Base-by-base conservation (phyloP, 1,140 invertebrate genomes). In the Musca vetustissima region DNA sequence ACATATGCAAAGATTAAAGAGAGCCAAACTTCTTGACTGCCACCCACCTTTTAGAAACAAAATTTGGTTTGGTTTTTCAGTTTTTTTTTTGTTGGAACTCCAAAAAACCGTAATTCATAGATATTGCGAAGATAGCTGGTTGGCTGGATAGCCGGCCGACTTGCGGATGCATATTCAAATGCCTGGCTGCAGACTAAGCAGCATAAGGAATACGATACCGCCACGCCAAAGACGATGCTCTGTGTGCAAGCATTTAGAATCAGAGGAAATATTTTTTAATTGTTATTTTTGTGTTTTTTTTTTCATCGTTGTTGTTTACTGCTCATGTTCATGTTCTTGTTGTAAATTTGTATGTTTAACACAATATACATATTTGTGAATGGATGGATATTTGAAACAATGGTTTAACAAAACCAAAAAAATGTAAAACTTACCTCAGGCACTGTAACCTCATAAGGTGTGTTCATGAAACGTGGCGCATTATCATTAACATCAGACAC, bases 401-500 rank as follows among this genome's bases (percentile, higher is more conserved):
- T 43, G 13, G 36, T 11, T 43, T 43, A 52, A 52, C 48, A 32
- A 32, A 43, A 11, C 6, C 11, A 43, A 43, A 7, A 43, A 43
- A 6, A 43, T 32, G 28, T 70, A 50, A 28, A 52, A 61, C 76
- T 80, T 86, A 95, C 93, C 89, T 96, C 93, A n/a, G 93, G 90
- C 65, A 95, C 90, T 53, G 87, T 91, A 32, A 92, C 89, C 81
- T 92, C 89, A 77, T 95, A 96, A 19, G 92, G 91, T 47, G 89
- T 89, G 73, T 91, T 90, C 73, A 91, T 85, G 83, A 94, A 94
- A 73, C 88, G 86, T 21, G 92, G 92, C 32, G 89, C 88, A 83
- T 96, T 96, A 82, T 96, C 93, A 78, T 96, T 96, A 76, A 94
- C 89, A 83, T 95, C 93, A n/a, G 91, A 92, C 67, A 95, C 90